Base-by-base conservation (phyloP, 2,797 vertebrate genomes). In the Gouania willdenowi region DNA sequence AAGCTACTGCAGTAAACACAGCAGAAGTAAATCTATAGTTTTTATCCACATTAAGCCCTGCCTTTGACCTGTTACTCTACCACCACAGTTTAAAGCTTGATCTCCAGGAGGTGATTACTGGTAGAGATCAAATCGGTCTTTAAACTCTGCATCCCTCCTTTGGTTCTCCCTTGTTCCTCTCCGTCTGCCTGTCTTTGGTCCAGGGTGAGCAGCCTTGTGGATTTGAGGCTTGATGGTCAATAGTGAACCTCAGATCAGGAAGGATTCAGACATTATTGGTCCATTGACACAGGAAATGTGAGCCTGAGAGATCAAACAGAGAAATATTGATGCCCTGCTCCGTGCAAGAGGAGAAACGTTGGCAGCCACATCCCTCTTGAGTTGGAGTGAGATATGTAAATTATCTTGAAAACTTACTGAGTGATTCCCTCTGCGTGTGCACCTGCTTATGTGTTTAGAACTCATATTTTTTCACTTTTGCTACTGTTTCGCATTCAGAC, bases 101-200 rank as follows among this genome's bases (percentile, higher is more conserved):
- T 51, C 57, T 47, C 35, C 20, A 47, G 49, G 46, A 68, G 37
- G n/a, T n/a, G n/a, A 19, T 36, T 4, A 2, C 38, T 31, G 39
- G 46, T 39, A 26, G 38, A 53, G 61, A 66, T 76, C 43, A 71
- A 69, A 70, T 71, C 67, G 32, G 31, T 52, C 50, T 60, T 41
- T 66, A 41, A 70, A 76, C 62, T 65, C 57, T 17, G 26, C 46
- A 17, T 26, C 31, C 9, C 61, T 53, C 26, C 44, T 65, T 46
- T 65, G 51, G 52, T 69, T 57, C 23, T 6, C 16, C 46, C 55
- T 39, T 65, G 58, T 62, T 50, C 37, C 2, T 29, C 48, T 34
- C 37, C 3, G 0, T 23, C 18, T 55, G 5, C 41, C 20, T 32
- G 15, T 33, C 37, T 48, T 20, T 50, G 10, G 16, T 47, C 53